phyloP scores from a whole-genome alignment of 2,797 vertebrate species.

The Vultur gryphus region DNA sequence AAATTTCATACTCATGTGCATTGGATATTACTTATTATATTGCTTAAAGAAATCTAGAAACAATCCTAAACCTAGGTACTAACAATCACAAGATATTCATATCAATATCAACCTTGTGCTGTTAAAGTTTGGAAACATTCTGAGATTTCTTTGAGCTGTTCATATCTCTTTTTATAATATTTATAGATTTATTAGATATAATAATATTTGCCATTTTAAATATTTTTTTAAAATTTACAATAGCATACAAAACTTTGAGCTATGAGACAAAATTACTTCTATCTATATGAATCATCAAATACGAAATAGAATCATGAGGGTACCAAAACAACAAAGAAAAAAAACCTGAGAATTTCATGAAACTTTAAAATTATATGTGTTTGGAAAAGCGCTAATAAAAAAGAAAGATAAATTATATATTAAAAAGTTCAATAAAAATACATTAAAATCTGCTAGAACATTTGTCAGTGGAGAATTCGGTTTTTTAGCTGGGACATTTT shows the following conservation, averaged over 20 bases:
- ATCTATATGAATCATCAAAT: not conserved
- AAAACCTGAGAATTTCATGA: not conserved
- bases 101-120: not conserved
- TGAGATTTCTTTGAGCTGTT: not conserved
- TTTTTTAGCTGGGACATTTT: not conserved
- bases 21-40: not conserved
- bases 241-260: not conserved
- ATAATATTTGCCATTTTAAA: not conserved
- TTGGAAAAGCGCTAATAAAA: not conserved
- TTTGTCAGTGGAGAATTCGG: not conserved
- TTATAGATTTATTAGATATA: not conserved
- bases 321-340: not conserved
- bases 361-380: not conserved
- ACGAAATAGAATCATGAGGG: not conserved
- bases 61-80: not conserved
- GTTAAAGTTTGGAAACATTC: not conserved
- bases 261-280: not conserved
- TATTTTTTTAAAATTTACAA: not conserved
- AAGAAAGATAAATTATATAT: not conserved
- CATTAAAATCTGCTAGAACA: not conserved
- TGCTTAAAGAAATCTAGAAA: not conserved
- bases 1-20: not conserved
- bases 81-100: not conserved
- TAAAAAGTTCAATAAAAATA: not conserved
- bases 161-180: not conserved